Conservation (phyloP, 2,888 invertebrate species). For the Cheilosia vulpina region DNA sequence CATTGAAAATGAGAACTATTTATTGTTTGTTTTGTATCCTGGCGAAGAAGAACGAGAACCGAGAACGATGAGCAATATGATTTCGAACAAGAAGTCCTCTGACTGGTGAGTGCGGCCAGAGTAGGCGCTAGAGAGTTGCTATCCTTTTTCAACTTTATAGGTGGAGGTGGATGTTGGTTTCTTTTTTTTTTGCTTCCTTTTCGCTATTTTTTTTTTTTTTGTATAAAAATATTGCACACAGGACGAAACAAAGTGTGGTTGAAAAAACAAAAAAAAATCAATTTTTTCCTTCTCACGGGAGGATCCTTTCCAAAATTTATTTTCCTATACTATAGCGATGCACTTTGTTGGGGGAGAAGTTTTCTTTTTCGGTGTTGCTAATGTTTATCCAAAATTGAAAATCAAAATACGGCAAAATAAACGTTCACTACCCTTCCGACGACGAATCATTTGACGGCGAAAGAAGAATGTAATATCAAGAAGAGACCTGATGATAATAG, state of each 20-base stretch:
- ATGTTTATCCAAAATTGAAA: slow-evolving; percentile 64
- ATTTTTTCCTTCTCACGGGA: slow-evolving; percentile 58
- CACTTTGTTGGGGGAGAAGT: not conserved
- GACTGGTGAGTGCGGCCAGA: slow-evolving; percentile 59
- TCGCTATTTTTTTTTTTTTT: slow-evolving; percentile 49
- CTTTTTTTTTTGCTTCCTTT: slow-evolving; percentile 23
- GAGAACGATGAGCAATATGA: slow-evolving; percentile 72
- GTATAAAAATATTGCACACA: slow-evolving; percentile 70
- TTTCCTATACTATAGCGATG: not conserved
- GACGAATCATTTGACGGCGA: slow-evolving; percentile 68
- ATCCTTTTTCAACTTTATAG: slow-evolving; percentile 62
- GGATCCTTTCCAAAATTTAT: slow-evolving; percentile 4
- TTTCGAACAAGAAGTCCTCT: slow-evolving; percentile 71
- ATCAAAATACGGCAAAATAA: slow-evolving; percentile 68
- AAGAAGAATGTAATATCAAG: slow-evolving; percentile 29
- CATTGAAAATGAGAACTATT: slow-evolving; percentile 22
- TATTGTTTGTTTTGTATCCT: slow-evolving; percentile 69
- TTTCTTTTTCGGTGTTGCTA: slow-evolving; percentile 13
- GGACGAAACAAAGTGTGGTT: slow-evolving; percentile 66
- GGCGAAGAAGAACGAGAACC: slow-evolving; percentile 62
- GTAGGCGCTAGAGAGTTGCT: slow-evolving; percentile 61
- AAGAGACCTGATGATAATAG: slow-evolving; percentile 52
- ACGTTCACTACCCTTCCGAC: slow-evolving; percentile 69
- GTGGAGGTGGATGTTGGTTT: slow-evolving; percentile 65
- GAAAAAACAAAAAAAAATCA: slow-evolving; percentile 66